These are phyloP conservation scores for Acyrthosiphon pisum DNA, from an alignment of 1,140 invertebrate genomes.

Conservation along the genomic window DNA sequence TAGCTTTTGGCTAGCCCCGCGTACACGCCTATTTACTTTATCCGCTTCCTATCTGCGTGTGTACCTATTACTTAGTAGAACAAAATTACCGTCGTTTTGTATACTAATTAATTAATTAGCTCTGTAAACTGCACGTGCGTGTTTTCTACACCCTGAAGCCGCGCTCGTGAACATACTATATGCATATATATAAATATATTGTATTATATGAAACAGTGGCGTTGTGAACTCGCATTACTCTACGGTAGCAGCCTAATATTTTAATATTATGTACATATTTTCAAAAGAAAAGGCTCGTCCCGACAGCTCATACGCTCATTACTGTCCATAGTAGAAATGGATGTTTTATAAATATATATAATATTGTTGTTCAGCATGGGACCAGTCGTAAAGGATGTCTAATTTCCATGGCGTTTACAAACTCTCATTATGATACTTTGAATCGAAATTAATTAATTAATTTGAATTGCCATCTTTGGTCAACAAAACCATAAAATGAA, in stretches of 20 bases:
- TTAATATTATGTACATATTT: neutral
- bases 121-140: neutral
- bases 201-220: neutral
- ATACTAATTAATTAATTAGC: slow-evolving; percentile 36
- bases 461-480: neutral
- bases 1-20: slow-evolving; percentile 22
- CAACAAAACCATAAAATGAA: neutral
- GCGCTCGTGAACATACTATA: neutral
- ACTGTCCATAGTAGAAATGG: neutral
- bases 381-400: neutral
- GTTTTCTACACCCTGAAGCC: neutral
- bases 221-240: neutral
- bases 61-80: neutral
- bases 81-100: neutral
- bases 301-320: neutral
- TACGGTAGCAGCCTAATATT: neutral
- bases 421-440: no score
- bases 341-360: neutral
- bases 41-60: slow-evolving; percentile 16
- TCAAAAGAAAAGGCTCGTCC: neutral
- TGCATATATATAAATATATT: neutral
- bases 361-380: no score
- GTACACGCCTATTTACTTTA: slow-evolving; percentile 17
- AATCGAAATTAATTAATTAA: neutral
- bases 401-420: neutral